Base-by-base conservation (phyloP, 1,140 invertebrate species). In the Meloidogyne chitwoodi region DNA sequence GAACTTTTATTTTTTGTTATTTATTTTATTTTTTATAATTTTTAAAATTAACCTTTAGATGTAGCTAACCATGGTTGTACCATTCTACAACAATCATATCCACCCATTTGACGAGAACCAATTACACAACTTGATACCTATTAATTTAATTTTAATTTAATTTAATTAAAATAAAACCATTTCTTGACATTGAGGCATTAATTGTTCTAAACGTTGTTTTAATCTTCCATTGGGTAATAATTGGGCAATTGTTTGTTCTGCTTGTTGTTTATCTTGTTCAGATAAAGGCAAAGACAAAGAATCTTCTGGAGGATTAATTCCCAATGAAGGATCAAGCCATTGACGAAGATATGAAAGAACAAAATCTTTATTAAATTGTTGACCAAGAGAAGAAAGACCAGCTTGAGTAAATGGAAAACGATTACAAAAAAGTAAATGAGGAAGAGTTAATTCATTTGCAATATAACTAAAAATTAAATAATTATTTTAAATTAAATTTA, bases 371-470 rank as follows among this genome's bases (percentile, higher is more conserved):
- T 78, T 78, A 31, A 78, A 78, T 24, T 76, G 56, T 22, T 41
- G 48, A 31, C 77, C 77, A 14, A 78, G 56, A 26, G 74, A 71
- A 19, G 77, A 48, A n/a, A 78, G 63, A 16, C 76, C 77, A 4
- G 77, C 63, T 64, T 78, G 77, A 27, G 75, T 78, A 41, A 78
- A 78, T 6, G 77, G 77, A n/a, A 78, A 79, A 14, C 48, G 27
- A 63, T 78, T 78, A 64, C 77, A 78, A 38, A 78, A 78, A 24
- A 78, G 22, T 24, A 78, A 29, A 31, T 56, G 24, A 26, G 77
- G 77, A 26, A 78, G 65, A n/a, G 65, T 48, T 29, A 68, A 68
- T 24, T 68, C 48, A 29, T 66, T 34, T 16, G 66, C 29, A 26
- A 63, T 29, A 38, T 68, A 38, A 29, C 74, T 75, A 64, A 29